These are phyloP conservation scores for Scolopax bukidnonensis DNA, from an alignment of 2,797 vertebrate species.

Conservation along the genomic window DNA sequence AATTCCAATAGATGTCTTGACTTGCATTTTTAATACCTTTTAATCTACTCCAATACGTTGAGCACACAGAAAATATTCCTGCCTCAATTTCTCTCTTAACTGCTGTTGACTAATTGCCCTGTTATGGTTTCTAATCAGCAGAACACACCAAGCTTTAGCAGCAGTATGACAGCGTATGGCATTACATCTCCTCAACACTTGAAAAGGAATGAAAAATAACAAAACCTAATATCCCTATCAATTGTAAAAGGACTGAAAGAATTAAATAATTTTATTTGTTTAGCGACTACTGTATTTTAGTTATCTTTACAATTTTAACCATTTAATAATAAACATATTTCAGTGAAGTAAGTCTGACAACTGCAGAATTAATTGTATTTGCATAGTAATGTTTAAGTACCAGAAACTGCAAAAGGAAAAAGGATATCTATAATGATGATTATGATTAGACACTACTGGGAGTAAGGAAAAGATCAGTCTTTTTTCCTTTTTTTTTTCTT, in stretches of 20 bases:
- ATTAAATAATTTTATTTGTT: background rate
- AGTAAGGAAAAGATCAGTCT: background rate
- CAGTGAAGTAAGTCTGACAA: background rate
- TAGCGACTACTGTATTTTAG: too few species aligned
- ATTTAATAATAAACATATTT: background rate
- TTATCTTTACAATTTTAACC: too few species aligned
- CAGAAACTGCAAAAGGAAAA: background rate
- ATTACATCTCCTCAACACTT: background rate
- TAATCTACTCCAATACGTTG: background rate
- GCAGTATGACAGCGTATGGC: background rate
- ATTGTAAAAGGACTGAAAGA: background rate
- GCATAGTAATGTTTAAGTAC: background rate
- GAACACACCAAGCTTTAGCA: background rate
- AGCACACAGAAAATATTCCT: background rate
- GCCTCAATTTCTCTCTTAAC: background rate
- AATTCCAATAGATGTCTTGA: background rate
- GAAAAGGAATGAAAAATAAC: background rate
- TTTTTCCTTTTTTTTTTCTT: background rate
- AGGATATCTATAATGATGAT: constrained; percentile 32
- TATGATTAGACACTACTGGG: background rate
- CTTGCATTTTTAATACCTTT: background rate
- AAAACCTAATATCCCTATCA: background rate
- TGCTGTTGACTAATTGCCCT: background rate
- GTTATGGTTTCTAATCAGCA: background rate
- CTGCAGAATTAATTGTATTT: constrained; percentile 48